These are phyloP conservation scores for Kryptolebias marmoratus DNA, from an alignment of 2,113 vertebrate genomes.

Conservation along the genomic window DNA sequence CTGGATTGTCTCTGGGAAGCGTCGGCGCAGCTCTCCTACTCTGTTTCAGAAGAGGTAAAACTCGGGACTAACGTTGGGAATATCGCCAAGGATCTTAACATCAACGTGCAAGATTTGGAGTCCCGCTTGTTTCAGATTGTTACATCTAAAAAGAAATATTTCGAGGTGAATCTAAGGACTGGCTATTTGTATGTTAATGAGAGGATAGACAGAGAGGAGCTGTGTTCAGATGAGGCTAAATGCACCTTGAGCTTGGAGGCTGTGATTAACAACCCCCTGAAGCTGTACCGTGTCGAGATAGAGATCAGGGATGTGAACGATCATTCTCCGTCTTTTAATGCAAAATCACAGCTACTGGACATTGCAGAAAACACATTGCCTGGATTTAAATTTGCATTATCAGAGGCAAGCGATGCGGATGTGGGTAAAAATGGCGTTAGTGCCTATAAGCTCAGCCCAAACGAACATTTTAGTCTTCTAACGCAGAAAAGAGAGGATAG, in stretches of 20 bases:
- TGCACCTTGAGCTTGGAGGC: slow-evolving; percentile 65
- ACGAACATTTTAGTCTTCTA: slow-evolving; percentile 69
- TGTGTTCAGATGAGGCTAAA: slow-evolving; percentile 52
- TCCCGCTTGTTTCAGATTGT: slow-evolving; percentile 66
- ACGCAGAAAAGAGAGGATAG: slow-evolving; percentile 68
- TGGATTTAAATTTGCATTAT: slow-evolving; percentile 68
- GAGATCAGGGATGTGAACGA: slow-evolving; percentile 77
- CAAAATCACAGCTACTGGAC: slow-evolving; percentile 39
- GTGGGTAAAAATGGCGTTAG: slow-evolving; percentile 73
- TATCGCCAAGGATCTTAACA: slow-evolving; percentile 69
- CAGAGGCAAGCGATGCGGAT: slow-evolving; percentile 69
- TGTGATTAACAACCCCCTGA: slow-evolving; percentile 68
- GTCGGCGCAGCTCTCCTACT: slow-evolving; percentile 64
- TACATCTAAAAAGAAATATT: slow-evolving; percentile 62
- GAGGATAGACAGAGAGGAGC: slow-evolving; percentile 68
- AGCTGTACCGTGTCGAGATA: slow-evolving; percentile 60
- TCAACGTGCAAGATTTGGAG: slow-evolving; percentile 62
- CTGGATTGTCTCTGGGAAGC: slow-evolving; percentile 51
- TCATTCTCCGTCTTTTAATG: slow-evolving; percentile 64
- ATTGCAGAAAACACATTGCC: slow-evolving; percentile 65
- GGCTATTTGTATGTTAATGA: slow-evolving; percentile 66
- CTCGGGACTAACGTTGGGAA: slow-evolving; percentile 67
- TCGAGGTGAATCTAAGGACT: slow-evolving; percentile 69
- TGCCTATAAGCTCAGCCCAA: slow-evolving; percentile 69
- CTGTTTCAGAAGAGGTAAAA: slow-evolving; percentile 71